Conservation (phyloP, 1,140 invertebrate genomes). For the Plodia interpunctella region DNA sequence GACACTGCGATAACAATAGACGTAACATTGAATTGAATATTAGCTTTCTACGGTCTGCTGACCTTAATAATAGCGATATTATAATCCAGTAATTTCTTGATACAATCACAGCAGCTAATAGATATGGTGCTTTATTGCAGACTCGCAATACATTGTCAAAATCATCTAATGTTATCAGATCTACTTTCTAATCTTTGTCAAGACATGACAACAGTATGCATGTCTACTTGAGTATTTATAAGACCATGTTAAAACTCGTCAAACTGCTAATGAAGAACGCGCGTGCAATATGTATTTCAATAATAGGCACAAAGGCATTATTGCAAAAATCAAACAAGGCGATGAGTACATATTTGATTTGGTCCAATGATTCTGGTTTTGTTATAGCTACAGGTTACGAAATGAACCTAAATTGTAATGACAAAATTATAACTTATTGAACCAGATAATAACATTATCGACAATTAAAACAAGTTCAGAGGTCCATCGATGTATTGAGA, state of each 20-base stretch:
- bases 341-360: not conserved
- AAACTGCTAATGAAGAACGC: not conserved
- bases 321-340: not conserved
- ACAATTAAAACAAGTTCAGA: constrained; percentile 23
- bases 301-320: not conserved
- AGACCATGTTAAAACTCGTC: not conserved
- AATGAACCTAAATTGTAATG: constrained; percentile 1
- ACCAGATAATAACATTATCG: constrained; percentile 16
- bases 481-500: constrained; percentile 24
- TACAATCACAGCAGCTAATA: constrained; percentile 22
- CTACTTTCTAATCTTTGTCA: constrained; percentile 34
- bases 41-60: constrained; percentile 40
- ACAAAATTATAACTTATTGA: constrained; percentile 18
- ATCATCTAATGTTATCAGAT: constrained; percentile 15
- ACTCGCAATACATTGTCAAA: constrained; percentile 14
- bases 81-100: constrained; percentile 39
- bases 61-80: constrained; percentile 30
- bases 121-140: constrained; percentile 9
- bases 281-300: not conserved
- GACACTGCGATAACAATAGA: constrained; percentile 16
- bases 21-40: constrained; percentile 19
- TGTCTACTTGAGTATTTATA: not conserved
- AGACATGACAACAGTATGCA: not conserved
- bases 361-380: not conserved
- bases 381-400: not conserved